Conservation (phyloP, 2,113 vertebrate species). For the Eonycteris spelaea region DNA sequence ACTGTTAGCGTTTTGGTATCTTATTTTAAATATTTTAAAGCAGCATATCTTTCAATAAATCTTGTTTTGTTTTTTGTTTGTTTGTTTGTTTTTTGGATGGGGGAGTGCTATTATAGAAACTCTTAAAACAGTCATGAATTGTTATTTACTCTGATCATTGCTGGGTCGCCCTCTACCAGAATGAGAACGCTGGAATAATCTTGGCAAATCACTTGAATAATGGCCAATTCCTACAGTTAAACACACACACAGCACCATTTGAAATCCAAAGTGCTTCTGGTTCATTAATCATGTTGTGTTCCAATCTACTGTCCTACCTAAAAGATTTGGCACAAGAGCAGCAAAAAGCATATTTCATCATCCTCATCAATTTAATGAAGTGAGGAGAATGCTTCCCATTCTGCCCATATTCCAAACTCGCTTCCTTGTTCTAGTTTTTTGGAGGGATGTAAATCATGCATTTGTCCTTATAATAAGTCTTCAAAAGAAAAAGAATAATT, state of each 20-base stretch:
- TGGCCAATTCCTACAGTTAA: background rate
- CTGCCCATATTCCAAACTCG: background rate
- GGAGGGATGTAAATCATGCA: background rate
- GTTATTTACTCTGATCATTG: background rate
- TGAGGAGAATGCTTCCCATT: background rate
- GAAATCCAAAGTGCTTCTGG: slow-evolving; percentile 12
- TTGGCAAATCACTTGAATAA: slow-evolving; percentile 27
- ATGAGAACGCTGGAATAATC: slow-evolving; percentile 1
- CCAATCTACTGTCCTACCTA: background rate
- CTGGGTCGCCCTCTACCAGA: background rate
- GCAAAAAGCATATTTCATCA: background rate
- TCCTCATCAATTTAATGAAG: background rate
- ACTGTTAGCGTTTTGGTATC: background rate
- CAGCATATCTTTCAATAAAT: background rate
- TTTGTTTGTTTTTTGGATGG: background rate
- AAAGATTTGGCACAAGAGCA: background rate
- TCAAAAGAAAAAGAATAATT: background rate
- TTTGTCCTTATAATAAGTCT: background rate
- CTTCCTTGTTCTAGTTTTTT: background rate
- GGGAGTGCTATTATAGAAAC: background rate
- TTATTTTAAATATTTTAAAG: background rate
- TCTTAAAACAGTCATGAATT: background rate
- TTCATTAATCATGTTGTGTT: background rate
- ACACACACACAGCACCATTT: background rate
- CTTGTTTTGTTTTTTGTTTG: background rate